phyloP scores from a whole-genome alignment of 1,140 invertebrate genomes.

The Trichonephila inaurata region DNA sequence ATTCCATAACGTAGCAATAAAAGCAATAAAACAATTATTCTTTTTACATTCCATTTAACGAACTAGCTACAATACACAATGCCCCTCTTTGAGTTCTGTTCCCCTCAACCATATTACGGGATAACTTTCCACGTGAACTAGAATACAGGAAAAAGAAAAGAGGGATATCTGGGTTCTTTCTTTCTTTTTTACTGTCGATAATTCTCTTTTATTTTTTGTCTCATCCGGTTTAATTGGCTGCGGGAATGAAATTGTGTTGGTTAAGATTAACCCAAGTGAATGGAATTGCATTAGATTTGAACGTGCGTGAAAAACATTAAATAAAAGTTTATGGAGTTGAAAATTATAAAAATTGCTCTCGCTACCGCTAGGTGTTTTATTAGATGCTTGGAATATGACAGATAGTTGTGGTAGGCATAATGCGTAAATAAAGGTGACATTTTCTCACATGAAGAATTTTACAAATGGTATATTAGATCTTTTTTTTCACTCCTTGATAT shows the following conservation, averaged over 20 bases:
- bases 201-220: neutral
- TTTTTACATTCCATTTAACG: neutral
- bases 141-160: neutral
- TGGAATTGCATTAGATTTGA: conserved; percentile 20
- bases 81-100: neutral
- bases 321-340: conserved; percentile 38
- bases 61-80: neutral
- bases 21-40: neutral
- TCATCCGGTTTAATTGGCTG: conserved; percentile 14
- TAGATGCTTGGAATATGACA: neutral
- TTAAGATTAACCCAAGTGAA: neutral
- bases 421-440: neutral
- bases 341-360: conserved; percentile 16
- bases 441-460: neutral
- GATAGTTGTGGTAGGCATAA: neutral
- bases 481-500: too few relatives aligned
- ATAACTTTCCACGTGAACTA: neutral
- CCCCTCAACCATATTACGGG: neutral
- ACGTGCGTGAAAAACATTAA: conserved; percentile 9
- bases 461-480: too few relatives aligned
- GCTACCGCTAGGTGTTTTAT: neutral
- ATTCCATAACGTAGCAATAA: neutral
- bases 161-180: neutral
- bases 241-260: neutral
- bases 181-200: neutral